Base-by-base conservation (phyloP, 2,888 invertebrate genomes). In the Lathronympha strigana region DNA sequence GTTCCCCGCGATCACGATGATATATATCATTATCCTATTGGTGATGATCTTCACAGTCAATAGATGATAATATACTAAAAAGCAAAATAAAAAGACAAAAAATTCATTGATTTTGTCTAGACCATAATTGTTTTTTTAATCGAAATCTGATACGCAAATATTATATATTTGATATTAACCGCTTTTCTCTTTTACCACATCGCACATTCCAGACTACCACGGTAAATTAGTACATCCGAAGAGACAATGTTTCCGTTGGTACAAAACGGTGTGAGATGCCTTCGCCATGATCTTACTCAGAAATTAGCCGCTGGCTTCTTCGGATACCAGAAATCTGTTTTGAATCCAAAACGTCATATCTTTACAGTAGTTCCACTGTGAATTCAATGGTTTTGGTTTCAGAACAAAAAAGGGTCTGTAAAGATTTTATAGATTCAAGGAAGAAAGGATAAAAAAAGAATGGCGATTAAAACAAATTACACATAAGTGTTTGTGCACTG, bases 161-260 rank as follows among this genome's bases (percentile, higher is more conserved):
- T 17, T 17, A 43, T 43, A 0, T 19, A 19, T 2, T 38, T 38
- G 2, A 15, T 38, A 15, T n/a, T n/a, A 31, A n/a, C 1, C 50
- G 50, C 55, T 19, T 1, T n/a, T 55, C 11, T 38, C 66, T 70
- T 33, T 0, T 74, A 17, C 67, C 72, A 79, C 79, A 23, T 0
- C 62, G 79, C 75, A 70, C 28, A 66, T 61, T 28, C 57, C 45
- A 33, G 33, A 74, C 8, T 9, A 28, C 21, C 47, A 8, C 76
- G 74, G 78, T 76, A 81, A 79, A 86, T 85, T 82, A 83, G 79
- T 82, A 78, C 76, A 76, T 76, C 72, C 71, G 73, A 77, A 79
- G 83, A 80, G 81, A 81, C 81, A 78, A 81, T 83, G 82, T 81
- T 79, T 79, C 80, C 81, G 80, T 82, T 81, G 77, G 73, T 78